phyloP scores from a whole-genome alignment of 2,888 invertebrate species.

The Tromatobia lineatoria region DNA sequence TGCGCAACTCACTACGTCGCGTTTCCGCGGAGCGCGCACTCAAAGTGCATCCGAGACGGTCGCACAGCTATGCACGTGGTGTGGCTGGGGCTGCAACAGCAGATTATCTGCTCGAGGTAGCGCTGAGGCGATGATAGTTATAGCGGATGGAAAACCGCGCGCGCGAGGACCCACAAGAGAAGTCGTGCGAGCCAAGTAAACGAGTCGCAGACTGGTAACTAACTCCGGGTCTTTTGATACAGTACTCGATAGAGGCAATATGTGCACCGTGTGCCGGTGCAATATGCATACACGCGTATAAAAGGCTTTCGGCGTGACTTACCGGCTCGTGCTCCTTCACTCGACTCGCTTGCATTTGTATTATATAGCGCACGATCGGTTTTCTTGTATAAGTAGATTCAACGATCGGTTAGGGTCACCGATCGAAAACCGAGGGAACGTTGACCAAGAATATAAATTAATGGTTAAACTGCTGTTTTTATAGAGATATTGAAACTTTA shows the following conservation, averaged over 20 bases:
- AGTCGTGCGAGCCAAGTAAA: conserved; percentile 63
- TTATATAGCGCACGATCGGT: conserved; percentile 39
- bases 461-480: background rate
- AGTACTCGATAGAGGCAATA: conserved; percentile 45
- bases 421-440: background rate
- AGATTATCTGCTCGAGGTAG: conserved; percentile 6
- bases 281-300: conserved; percentile 39
- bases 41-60: conserved; percentile 46
- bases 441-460: background rate
- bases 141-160: conserved; percentile 54
- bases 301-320: conserved; percentile 60
- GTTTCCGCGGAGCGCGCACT: conserved; percentile 33
- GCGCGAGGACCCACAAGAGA: conserved; percentile 34
- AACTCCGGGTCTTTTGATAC: conserved; percentile 67
- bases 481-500: background rate
- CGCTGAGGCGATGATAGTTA: conserved; percentile 52
- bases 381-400: conserved; percentile 34
- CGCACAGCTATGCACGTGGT: conserved; percentile 21
- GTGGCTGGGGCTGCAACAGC: conserved; percentile 20
- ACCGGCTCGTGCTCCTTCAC: conserved; percentile 52
- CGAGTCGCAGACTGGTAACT: conserved; percentile 69
- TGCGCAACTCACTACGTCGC: conserved; percentile 6
- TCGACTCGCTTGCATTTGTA: conserved; percentile 3
- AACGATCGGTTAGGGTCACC: conserved; percentile 10
- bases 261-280: conserved; percentile 21